Base-by-base conservation (phyloP, 2,888 invertebrate species). In the Mythimna lalbum region DNA sequence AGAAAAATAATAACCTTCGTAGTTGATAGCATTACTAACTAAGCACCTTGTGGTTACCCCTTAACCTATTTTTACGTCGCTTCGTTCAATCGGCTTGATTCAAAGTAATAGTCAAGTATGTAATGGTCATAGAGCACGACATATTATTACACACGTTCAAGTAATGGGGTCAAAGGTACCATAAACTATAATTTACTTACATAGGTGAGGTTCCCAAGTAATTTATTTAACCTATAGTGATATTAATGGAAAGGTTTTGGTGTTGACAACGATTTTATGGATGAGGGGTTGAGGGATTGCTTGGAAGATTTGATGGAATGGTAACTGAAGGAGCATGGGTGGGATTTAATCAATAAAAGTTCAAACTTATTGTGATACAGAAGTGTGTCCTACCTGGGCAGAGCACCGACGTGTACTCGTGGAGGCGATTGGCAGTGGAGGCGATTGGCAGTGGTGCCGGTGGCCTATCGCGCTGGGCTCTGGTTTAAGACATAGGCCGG, bases 71-170 rank as follows among this genome's bases (percentile, higher is more conserved):
- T 76, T 61, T 63, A 63, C 39, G 71, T 56, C 36, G 52, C 68
- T 74, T 64, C 74, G 68, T 83, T 76, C 76, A 80, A 80, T 74
- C 52, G 31, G 50, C 57, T 80, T 67, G 62, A 73, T 80, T 80
- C 71, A 63, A 73, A 78, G 60, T 75, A 78, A 73, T 72, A 70
- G 39, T 65, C 59, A 75, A 71, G 71, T 64, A 68, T 53, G 31
- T 65, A 84, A 82, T 84, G 68, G 71, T 61, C 69, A 67, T 49
- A 47, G 60, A 73, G 72, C 83, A 84, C 84, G 84, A 73, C 73
- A 84, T 76, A 71, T 66, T 74, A 79, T 77, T 77, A 52, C 70
- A 75, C 78, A 82, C 73, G 68, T 62, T 63, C 47, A 55, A 33
- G 55, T 74, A 82, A 82, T 66, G 71, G 75, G 83, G 79, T 81